Evolutionary conservation across 37 sponge, comb jelly and placozoan species (phyloP).

Genomic region (Halichondria panicea): DNA sequence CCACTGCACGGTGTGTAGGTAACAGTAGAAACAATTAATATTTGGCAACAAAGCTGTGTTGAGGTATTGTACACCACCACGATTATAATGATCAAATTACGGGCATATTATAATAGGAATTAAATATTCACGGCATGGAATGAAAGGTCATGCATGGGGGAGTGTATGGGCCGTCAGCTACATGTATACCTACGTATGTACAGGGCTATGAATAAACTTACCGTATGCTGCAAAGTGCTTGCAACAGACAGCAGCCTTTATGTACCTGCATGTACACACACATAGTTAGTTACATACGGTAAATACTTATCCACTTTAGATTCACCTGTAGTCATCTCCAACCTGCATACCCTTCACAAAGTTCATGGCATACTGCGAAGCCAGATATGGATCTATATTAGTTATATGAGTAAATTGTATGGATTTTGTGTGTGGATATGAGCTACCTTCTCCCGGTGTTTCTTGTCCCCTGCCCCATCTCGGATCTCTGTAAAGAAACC

Average conservation of each 20-base stretch:
- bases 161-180: not conserved
- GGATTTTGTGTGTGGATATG: not conserved
- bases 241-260: constrained; percentile 70
- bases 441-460: constrained; percentile 83
- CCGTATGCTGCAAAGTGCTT: constrained; percentile 79
- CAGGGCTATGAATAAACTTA: constrained; percentile 16
- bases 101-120: too few relatives aligned
- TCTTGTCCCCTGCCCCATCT: constrained; percentile 88
- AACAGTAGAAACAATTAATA: too few relatives aligned
- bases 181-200: not conserved
- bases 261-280: constrained; percentile 39
- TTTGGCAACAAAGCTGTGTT: too few relatives aligned
- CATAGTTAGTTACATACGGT: not conserved
- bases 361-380: constrained; percentile 60
- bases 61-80: too few relatives aligned
- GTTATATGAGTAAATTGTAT: not conserved
- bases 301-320: not conserved
- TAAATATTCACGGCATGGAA: not conserved
- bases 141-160: not conserved
- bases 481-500: constrained; percentile 73
- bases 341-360: constrained; percentile 78
- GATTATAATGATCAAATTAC: too few relatives aligned
- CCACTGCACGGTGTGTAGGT: too few relatives aligned
- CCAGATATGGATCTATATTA: constrained; percentile 77
- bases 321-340: constrained; percentile 63